Percentiles rank a stretch among this genome's conserved stretches.
These are phyloP conservation scores for Drosophila varians DNA, from an alignment of 1,140 invertebrate species.

Conservation along the genomic window DNA sequence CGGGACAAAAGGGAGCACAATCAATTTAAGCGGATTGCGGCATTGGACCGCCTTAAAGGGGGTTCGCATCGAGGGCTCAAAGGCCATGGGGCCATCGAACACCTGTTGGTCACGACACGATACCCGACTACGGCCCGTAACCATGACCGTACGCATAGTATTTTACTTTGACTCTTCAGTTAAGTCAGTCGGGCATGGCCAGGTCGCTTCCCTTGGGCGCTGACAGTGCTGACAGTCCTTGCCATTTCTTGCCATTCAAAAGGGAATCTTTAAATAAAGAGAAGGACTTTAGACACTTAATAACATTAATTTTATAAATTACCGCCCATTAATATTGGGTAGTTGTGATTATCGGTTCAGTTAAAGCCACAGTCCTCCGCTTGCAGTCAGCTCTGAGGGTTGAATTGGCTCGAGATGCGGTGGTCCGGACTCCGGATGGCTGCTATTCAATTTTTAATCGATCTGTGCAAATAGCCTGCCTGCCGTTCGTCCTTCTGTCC, in stretches of 20 bases:
- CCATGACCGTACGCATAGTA: constrained; percentile 16
- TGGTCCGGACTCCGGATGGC: constrained; percentile 42
- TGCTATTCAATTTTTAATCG: constrained; percentile 75
- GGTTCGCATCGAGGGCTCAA: constrained; percentile 1
- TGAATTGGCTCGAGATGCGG: constrained; percentile 5
- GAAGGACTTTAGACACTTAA: neutral
- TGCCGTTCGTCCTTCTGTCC: neutral
- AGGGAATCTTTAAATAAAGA: no score
- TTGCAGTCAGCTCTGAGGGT: neutral
- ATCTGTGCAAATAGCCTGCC: constrained; percentile 49
- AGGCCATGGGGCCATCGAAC: constrained; percentile 25
- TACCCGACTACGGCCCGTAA: constrained; percentile 1
- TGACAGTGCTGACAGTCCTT: neutral
- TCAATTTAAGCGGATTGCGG: constrained; percentile 72
- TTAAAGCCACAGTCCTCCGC: neutral
- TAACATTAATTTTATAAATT: neutral
- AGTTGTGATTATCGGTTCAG: neutral
- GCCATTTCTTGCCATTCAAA: neutral
- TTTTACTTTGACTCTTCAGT: neutral
- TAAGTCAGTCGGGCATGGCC: constrained; percentile 15
- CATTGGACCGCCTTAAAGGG: constrained; percentile 39
- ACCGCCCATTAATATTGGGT: neutral
- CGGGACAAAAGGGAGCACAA: constrained; percentile 41
- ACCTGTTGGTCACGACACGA: constrained; percentile 36
- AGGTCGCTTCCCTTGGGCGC: constrained; percentile 14